Evolutionary conservation across 1,140 invertebrate species (phyloP).

Genomic region (Camponotus vicinus): DNA sequence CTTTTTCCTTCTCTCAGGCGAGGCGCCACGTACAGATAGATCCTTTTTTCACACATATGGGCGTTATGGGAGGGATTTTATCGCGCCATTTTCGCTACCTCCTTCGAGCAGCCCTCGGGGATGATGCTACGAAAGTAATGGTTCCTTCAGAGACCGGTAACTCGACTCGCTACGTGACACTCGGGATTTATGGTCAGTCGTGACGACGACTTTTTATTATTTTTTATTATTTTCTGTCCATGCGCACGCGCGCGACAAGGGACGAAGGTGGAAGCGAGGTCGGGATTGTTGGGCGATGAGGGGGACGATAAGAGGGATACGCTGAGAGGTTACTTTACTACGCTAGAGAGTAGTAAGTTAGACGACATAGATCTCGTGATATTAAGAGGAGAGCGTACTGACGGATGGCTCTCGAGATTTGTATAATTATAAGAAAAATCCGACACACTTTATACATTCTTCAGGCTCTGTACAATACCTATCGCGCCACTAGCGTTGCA

Average conservation of each 20-base stretch:
- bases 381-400: conserved; percentile 7
- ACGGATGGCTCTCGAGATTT: conserved; percentile 27
- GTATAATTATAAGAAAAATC: conserved; percentile 4
- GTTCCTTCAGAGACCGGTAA: conserved; percentile 72
- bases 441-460: background rate
- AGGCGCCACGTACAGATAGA: background rate
- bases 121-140: conserved; percentile 74
- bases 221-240: conserved; percentile 51
- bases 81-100: conserved; percentile 69
- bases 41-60: conserved; percentile 2
- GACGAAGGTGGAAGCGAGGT: conserved; percentile 27
- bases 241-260: conserved; percentile 7
- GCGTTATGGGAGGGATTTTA: conserved; percentile 67
- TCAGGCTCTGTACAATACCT: background rate
- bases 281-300: conserved; percentile 6
- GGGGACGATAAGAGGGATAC: conserved; percentile 24
- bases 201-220: conserved; percentile 58
- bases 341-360: conserved; percentile 26
- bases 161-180: conserved; percentile 71
- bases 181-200: conserved; percentile 72
- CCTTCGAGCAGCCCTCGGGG: conserved; percentile 58
- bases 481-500: background rate
- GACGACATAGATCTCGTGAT: conserved; percentile 46
- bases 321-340: conserved; percentile 31
- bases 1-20: conserved; percentile 4